phyloP scores from a whole-genome alignment of 1,140 invertebrate species.

The Psilanteris sp. region DNA sequence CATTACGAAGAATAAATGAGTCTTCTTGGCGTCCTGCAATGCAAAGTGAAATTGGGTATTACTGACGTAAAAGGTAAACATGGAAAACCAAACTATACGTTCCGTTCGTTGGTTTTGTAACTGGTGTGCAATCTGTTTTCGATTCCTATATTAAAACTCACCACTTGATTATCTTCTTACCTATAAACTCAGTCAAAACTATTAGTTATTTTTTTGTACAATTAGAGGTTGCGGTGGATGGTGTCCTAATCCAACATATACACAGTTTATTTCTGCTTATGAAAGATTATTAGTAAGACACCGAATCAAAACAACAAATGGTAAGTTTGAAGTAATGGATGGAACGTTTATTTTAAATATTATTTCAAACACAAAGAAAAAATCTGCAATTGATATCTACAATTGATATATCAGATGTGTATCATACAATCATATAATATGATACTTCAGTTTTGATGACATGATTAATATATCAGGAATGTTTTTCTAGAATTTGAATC shows the following conservation, averaged over 20 bases:
- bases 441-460: no score
- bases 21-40: neutral
- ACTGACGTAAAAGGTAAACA: constrained; percentile 1
- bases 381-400: no score
- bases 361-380: no score
- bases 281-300: constrained; percentile 39
- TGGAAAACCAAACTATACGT: neutral
- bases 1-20: constrained; percentile 2
- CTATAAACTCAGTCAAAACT: constrained; percentile 47
- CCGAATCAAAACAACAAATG: constrained; percentile 24
- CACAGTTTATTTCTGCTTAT: constrained; percentile 45
- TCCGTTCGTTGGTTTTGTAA: constrained; percentile 40
- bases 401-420: no score
- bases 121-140: constrained; percentile 24
- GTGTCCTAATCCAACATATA: no score
- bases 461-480: no score
- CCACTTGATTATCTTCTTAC: constrained; percentile 37
- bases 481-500: no score
- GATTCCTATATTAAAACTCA: constrained; percentile 15
- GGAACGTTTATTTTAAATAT: constrained; percentile 28
- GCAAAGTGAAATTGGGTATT: constrained; percentile 1
- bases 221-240: constrained; percentile 43
- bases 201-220: constrained; percentile 49
- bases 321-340: constrained; percentile 27
- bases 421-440: no score